These are phyloP conservation scores for Psilopsiagon aurifrons DNA, from an alignment of 2,113 vertebrate genomes.

Conservation along the genomic window DNA sequence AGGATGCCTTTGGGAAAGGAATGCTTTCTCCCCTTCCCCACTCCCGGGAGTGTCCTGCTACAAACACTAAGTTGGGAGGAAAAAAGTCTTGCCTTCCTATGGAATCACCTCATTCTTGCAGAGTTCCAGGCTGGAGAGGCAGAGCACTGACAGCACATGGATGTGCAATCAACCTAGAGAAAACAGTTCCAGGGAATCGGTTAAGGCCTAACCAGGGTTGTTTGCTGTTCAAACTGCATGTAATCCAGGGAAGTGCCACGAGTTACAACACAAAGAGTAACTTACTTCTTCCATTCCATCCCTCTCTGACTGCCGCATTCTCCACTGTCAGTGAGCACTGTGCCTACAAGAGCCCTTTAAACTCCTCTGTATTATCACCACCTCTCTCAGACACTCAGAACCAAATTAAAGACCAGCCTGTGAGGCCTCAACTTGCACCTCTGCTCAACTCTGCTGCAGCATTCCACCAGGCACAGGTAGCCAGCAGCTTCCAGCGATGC, in stretches of 20 bases:
- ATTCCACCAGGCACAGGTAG: background rate
- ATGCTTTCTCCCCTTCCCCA: background rate
- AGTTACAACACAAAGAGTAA: fast-evolving
- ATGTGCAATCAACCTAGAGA: background rate
- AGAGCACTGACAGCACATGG: fast-evolving
- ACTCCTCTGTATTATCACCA: background rate
- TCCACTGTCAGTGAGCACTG: fast-evolving
- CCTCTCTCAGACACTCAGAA: background rate
- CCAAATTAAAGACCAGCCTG: background rate
- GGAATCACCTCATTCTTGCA: fast-evolving
- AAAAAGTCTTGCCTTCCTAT: background rate
- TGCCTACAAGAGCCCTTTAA: fast-evolving
- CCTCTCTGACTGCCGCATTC: background rate
- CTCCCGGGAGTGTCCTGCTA: background rate
- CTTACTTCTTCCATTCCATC: background rate
- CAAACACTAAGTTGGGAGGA: fast-evolving
- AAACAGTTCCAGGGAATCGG: background rate
- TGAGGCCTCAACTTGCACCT: fast-evolving
- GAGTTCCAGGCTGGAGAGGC: background rate
- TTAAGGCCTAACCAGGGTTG: too few species aligned
- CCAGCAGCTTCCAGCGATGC: background rate
- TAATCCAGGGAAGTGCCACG: background rate
- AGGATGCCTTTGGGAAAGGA: background rate
- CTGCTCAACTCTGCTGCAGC: background rate
- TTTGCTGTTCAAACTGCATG: background rate